Evolutionary conservation across 2,113 vertebrate species (phyloP).

Genomic region (Anoura caudifer): DNA sequence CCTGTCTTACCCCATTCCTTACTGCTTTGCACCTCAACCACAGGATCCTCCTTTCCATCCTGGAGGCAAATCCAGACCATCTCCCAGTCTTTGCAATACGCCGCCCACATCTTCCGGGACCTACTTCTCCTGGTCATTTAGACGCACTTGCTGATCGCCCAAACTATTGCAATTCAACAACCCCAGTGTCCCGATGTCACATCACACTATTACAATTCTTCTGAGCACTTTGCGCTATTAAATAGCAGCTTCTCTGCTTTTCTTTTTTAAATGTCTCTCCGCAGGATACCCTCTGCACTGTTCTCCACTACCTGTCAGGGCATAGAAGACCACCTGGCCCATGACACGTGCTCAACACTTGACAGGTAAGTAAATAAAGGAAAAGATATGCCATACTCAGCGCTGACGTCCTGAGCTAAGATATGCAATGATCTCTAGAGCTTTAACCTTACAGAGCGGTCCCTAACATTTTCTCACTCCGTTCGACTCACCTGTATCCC

Average conservation of each 20-base stretch:
- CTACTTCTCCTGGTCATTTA: background rate
- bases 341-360: background rate
- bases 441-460: background rate
- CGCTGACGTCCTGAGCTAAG: background rate
- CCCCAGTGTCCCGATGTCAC: background rate
- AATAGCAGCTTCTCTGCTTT: background rate
- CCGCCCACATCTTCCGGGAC: no score
- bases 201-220: background rate
- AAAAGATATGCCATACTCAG: background rate
- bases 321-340: background rate
- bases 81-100: background rate
- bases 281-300: background rate
- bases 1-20: background rate
- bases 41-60: background rate
- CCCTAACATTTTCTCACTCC: background rate
- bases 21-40: background rate
- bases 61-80: background rate
- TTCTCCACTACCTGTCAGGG: background rate
- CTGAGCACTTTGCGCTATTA: background rate
- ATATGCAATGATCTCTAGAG: background rate
- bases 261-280: background rate
- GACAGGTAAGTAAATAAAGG: background rate
- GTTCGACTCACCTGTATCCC: background rate
- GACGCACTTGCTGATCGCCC: background rate
- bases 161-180: background rate